Evolutionary conservation across 2,113 vertebrate genomes (phyloP).

Genomic region (Tamias sibiricus): DNA sequence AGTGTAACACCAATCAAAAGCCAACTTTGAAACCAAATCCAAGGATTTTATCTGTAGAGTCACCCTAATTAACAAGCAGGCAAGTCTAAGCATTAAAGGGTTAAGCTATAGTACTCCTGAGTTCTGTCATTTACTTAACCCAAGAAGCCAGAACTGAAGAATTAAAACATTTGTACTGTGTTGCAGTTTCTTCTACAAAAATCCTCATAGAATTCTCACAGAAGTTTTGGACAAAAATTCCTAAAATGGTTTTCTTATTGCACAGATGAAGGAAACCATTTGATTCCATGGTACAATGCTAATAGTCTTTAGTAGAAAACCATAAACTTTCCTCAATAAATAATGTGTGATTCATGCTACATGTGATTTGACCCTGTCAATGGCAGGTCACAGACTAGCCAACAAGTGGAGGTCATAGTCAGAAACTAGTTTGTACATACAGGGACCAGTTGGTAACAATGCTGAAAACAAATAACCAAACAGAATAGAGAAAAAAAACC

Average conservation of each 20-base stretch:
- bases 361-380: background rate
- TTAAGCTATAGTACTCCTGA: background rate
- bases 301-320: background rate
- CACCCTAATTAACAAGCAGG: background rate
- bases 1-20: constrained; percentile 8
- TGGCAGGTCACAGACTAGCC: background rate
- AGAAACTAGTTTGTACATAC: background rate
- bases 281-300: background rate
- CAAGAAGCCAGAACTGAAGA: background rate
- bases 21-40: background rate
- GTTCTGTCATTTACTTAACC: background rate
- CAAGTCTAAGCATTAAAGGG: background rate
- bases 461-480: background rate
- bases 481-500: background rate
- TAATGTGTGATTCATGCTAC: background rate
- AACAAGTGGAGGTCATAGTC: background rate
- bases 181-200: background rate
- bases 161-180: background rate
- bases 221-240: background rate
- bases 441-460: background rate
- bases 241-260: background rate
- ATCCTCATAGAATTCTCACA: background rate
- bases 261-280: background rate
- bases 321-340: constrained; percentile 40
- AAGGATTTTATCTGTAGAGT: background rate